These are phyloP conservation scores for Empis livida DNA, from an alignment of 2,888 invertebrate species.

Conservation along the genomic window DNA sequence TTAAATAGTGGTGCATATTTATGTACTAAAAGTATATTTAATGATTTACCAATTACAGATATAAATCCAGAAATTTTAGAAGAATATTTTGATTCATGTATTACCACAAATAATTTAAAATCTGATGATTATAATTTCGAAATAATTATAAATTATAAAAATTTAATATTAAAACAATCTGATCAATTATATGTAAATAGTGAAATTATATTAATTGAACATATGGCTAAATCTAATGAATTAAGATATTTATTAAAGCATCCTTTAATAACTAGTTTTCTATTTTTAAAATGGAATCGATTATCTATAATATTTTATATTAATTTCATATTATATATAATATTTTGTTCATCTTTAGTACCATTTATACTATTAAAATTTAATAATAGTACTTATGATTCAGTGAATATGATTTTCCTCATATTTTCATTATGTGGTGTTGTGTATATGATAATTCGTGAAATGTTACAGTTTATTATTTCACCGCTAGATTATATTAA, in stretches of 20 bases:
- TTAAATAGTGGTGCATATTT: conserved; percentile 60
- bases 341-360: conserved; percentile 55
- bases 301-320: conserved; percentile 59
- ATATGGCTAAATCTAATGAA: conserved; percentile 55
- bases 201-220: conserved; percentile 62
- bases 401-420: conserved; percentile 37
- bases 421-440: conserved; percentile 44
- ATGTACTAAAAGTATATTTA: conserved; percentile 50
- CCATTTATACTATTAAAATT: conserved; percentile 55
- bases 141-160: conserved; percentile 59
- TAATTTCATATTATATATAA: conserved; percentile 57
- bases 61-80: conserved; percentile 57
- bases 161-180: conserved; percentile 47
- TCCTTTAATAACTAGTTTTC: conserved; percentile 65
- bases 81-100: conserved; percentile 59
- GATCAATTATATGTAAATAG: conserved; percentile 8
- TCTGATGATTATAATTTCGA: conserved; percentile 56
- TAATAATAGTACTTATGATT: conserved; percentile 38
- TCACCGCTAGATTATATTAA: conserved; percentile 52
- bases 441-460: conserved; percentile 48
- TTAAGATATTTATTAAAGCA: conserved; percentile 59
- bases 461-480: conserved; percentile 56
- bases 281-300: conserved; percentile 69
- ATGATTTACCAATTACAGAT: conserved; percentile 56
- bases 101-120: conserved; percentile 50